Evolutionary conservation across 2,888 invertebrate species (phyloP).

Genomic region (Frankliniella fusca): DNA sequence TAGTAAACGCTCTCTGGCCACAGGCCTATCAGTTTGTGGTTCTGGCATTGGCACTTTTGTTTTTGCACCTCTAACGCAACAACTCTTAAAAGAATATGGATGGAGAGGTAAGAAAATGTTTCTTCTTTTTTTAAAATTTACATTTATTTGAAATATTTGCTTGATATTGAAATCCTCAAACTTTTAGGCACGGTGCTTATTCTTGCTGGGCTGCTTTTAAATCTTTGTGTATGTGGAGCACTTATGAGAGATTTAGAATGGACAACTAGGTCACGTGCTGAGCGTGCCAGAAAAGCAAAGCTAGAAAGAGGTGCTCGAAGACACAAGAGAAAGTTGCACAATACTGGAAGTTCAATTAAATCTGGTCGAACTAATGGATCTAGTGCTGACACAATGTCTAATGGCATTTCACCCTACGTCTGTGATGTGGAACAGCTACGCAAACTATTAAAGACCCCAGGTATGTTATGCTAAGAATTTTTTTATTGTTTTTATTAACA

Average conservation of each 20-base stretch:
- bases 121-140: neutral
- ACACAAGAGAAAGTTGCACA: slow-evolving; percentile 45
- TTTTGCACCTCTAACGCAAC: slow-evolving; percentile 74
- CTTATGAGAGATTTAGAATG: slow-evolving; percentile 73
- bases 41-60: slow-evolving; percentile 85
- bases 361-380: slow-evolving; percentile 33
- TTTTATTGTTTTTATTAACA: neutral
- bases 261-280: slow-evolving; percentile 48
- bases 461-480: slow-evolving; percentile 34
- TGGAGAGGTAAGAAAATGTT: slow-evolving; percentile 57
- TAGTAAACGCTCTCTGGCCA: slow-evolving; percentile 75
- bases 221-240: slow-evolving; percentile 75
- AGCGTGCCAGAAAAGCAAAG: slow-evolving; percentile 9
- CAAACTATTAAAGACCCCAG: slow-evolving; percentile 40
- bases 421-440: slow-evolving; percentile 40
- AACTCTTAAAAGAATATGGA: slow-evolving; percentile 69
- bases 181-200: slow-evolving; percentile 65
- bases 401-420: slow-evolving; percentile 45
- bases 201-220: slow-evolving; percentile 72
- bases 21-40: slow-evolving; percentile 80
- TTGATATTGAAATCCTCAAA: no score
- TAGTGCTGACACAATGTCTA: slow-evolving; percentile 67
- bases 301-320: neutral
- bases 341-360: slow-evolving; percentile 47
- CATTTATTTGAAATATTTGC: neutral